These are phyloP conservation scores for Mus caroli DNA, from an alignment of 2,797 vertebrate genomes.

Conservation along the genomic window DNA sequence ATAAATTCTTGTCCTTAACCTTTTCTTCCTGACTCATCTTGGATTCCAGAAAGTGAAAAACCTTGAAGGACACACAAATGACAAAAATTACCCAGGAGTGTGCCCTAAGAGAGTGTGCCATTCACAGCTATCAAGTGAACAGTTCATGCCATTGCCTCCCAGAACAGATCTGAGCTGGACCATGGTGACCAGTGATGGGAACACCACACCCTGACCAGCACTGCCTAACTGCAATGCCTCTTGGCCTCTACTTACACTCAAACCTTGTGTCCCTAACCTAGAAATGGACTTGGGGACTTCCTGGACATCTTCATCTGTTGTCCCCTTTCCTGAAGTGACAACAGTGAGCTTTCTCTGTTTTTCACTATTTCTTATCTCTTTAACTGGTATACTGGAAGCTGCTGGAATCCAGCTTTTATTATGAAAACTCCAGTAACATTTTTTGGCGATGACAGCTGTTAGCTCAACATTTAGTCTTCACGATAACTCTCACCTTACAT, in stretches of 20 bases:
- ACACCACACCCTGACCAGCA: background rate
- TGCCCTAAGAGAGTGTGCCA: no score
- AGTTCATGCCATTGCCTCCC: background rate
- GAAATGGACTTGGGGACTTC: background rate
- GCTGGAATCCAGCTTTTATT: background rate
- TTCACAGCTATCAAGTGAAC: background rate
- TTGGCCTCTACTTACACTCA: background rate
- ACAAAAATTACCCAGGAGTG: background rate
- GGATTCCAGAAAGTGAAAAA: background rate
- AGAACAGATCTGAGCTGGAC: background rate
- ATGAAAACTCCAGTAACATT: background rate
- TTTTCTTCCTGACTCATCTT: background rate
- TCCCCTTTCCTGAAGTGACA: background rate
- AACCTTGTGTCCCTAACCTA: background rate
- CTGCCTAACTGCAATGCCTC: background rate
- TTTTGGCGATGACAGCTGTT: background rate
- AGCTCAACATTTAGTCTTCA: background rate
- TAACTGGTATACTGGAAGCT: background rate
- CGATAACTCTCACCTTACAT: constrained; percentile 16
- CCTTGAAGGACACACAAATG: background rate
- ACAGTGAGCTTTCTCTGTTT: background rate
- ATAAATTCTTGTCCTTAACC: background rate
- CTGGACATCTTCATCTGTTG: background rate
- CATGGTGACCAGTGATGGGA: background rate
- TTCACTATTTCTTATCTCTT: background rate